Conservation (phyloP, 2,113 vertebrate species). For the Steatornis caripensis region DNA sequence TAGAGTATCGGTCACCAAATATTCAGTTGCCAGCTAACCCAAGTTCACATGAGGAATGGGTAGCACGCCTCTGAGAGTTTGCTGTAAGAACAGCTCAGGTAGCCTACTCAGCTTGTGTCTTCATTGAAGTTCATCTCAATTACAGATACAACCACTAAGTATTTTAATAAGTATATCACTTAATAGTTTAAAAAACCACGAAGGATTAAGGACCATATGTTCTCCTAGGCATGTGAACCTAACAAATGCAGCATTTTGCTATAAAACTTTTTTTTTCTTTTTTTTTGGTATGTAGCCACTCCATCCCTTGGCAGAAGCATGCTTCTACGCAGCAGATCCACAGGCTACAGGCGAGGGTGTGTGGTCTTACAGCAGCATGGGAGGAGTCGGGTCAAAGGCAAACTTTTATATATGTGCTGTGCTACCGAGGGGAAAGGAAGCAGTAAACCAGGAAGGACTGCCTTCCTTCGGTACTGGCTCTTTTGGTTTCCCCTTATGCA, state of each 20-base stretch:
- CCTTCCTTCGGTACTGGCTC: background rate
- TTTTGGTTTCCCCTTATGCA: slow-evolving; percentile 1
- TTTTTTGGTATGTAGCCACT: background rate
- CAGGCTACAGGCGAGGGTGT: background rate
- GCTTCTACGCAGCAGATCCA: background rate
- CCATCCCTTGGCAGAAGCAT: background rate
- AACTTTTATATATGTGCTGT: background rate
- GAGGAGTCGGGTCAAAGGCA: slow-evolving; percentile 40
- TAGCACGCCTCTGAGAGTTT: background rate
- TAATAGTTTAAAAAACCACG: background rate
- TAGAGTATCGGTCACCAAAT: background rate
- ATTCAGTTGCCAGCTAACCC: background rate
- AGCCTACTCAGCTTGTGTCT: background rate
- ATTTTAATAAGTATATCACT: background rate
- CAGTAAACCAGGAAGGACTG: slow-evolving; percentile 44
- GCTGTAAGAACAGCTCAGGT: background rate
- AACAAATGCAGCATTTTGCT: background rate
- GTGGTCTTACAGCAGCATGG: slow-evolving; percentile 37
- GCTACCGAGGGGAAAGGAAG: slow-evolving; percentile 5
- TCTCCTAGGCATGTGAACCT: background rate
- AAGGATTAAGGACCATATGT: background rate
- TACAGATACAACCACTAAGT: background rate
- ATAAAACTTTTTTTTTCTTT: background rate
- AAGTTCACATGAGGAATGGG: background rate
- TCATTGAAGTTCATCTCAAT: slow-evolving; percentile 3